Evolutionary conservation across 2,113 vertebrate species (phyloP).

Genomic region (Naja naja): DNA sequence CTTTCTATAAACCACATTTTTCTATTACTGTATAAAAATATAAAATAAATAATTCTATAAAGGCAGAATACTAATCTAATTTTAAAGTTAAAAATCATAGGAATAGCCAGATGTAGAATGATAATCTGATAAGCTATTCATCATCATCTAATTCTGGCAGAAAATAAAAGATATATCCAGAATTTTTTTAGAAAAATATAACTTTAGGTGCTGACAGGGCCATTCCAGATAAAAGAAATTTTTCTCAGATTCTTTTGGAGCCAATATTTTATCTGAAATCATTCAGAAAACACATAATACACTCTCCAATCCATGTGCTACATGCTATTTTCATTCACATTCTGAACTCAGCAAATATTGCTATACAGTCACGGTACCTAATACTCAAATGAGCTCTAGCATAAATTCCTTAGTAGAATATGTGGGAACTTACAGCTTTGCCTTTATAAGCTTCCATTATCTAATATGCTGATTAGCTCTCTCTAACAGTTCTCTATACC

Average conservation of each 20-base stretch:
- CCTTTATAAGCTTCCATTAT: not conserved
- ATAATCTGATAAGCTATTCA: not conserved
- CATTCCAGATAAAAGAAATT: not conserved
- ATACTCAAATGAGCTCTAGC: not conserved
- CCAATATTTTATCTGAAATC: not conserved
- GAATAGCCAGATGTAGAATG: not conserved
- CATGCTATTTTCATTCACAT: not conserved
- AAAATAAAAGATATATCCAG: not conserved
- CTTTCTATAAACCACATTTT: not conserved
- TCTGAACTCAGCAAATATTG: not conserved
- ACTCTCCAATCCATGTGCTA: not conserved
- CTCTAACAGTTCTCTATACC: not conserved
- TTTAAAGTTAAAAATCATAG: not conserved
- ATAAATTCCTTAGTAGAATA: not conserved
- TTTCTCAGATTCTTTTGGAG: not conserved
- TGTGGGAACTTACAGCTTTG: not conserved
- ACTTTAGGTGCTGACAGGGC: not conserved
- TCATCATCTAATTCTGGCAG: not conserved
- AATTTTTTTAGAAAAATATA: not conserved
- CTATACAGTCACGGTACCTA: not conserved
- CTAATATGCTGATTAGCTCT: not conserved
- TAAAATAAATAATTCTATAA: not conserved
- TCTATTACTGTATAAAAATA: not conserved
- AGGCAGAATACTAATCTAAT: not conserved
- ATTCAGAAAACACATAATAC: not conserved